Conservation (phyloP, 1,140 invertebrate genomes). For the Nasonia vitripennis region DNA sequence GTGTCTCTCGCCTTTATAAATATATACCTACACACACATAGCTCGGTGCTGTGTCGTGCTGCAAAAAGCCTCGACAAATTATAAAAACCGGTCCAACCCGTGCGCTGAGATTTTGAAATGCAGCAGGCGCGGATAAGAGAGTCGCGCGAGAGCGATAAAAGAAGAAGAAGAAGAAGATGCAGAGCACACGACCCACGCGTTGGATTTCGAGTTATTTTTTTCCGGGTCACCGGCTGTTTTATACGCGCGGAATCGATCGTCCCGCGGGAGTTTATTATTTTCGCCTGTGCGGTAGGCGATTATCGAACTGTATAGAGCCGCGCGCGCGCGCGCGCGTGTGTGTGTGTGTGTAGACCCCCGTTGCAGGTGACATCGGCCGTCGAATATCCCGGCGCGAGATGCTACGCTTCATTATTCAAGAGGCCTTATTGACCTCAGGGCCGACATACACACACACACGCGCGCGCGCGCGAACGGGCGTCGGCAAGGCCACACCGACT, state of each 20-base stretch:
- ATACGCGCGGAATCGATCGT: background rate
- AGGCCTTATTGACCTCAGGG: slow-evolving; percentile 54
- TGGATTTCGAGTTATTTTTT: background rate
- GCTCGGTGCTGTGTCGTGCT: no score
- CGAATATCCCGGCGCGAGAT: slow-evolving; percentile 47
- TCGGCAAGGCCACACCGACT: slow-evolving; percentile 55
- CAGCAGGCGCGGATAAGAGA: no score
- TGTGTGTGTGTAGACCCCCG: background rate
- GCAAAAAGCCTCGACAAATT: no score
- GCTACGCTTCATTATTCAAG: slow-evolving; percentile 60
- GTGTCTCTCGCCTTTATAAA: no score
- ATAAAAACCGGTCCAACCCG: no score
- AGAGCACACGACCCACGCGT: background rate
- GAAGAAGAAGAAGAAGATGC: background rate
- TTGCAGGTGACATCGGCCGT: background rate
- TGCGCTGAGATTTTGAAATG: no score
- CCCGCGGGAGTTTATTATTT: slow-evolving; percentile 49
- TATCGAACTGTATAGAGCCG: slow-evolving; percentile 15
- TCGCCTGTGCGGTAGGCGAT: background rate
- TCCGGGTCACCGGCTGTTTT: background rate
- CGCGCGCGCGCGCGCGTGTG: no score
- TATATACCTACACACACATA: no score
- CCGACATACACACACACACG: slow-evolving; percentile 7
- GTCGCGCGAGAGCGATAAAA: background rate
- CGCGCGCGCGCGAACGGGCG: no score